Percentiles rank a stretch among this genome's conserved stretches.
Evolutionary conservation across 2,113 vertebrate genomes (phyloP).

Genomic region (Sander vitreus): DNA sequence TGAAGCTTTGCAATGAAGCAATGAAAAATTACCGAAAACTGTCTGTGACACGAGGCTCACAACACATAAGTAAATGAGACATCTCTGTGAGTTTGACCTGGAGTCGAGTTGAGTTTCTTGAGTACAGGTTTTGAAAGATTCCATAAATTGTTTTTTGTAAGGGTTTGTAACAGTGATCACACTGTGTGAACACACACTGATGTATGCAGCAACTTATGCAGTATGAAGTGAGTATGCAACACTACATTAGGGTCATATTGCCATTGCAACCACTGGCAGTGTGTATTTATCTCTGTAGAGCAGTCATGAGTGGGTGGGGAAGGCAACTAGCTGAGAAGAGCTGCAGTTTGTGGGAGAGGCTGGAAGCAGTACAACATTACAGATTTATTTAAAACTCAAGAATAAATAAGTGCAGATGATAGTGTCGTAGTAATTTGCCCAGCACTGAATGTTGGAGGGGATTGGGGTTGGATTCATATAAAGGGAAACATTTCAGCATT

Average conservation of each 20-base stretch:
- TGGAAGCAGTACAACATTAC: neutral
- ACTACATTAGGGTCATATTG: constrained; percentile 13
- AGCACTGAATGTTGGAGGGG: constrained; percentile 17
- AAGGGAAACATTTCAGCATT: constrained; percentile 47
- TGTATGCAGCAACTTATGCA: neutral
- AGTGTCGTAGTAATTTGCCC: constrained; percentile 9
- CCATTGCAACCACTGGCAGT: constrained; percentile 22
- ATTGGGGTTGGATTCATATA: constrained; percentile 7
- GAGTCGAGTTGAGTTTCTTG: too few species aligned
- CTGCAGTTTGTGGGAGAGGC: neutral
- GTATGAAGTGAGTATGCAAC: neutral
- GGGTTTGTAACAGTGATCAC: neutral
- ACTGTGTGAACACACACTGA: neutral
- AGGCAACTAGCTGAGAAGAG: constrained; percentile 1
- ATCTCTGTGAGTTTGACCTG: too few species aligned
- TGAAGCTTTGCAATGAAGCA: too few species aligned
- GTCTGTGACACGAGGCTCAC: too few species aligned
- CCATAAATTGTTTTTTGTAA: too few species aligned
- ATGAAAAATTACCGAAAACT: too few species aligned
- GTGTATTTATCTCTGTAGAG: constrained; percentile 29
- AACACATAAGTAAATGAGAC: too few species aligned
- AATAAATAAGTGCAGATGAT: constrained; percentile 24
- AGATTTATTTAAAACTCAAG: constrained; percentile 14
- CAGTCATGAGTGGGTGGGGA: constrained; percentile 25
- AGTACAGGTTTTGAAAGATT: too few species aligned